Conservation (phyloP, 2,888 invertebrate genomes). For the Actias luna region DNA sequence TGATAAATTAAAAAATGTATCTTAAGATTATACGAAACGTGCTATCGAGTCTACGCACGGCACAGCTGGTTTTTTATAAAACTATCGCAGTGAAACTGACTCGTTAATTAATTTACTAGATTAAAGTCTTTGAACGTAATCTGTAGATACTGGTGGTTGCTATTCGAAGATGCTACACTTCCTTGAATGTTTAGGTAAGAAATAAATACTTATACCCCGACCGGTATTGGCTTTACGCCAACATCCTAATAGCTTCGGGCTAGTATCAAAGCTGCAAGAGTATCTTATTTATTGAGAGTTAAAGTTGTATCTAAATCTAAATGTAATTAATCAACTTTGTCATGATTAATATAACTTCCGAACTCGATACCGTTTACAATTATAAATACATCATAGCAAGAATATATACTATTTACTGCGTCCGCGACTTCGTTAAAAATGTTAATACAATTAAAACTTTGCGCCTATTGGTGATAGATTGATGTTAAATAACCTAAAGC, state of each 20-base stretch:
- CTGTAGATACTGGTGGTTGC: conserved; percentile 55
- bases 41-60: too few species aligned
- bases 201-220: conserved; percentile 74
- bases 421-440: too few species aligned
- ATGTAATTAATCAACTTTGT: conserved; percentile 55
- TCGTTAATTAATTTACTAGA: neutral
- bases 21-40: too few species aligned
- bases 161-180: conserved; percentile 75
- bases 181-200: conserved; percentile 77
- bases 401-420: too few species aligned
- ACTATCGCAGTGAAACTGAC: neutral
- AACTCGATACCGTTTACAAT: neutral
- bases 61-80: neutral
- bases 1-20: too few species aligned
- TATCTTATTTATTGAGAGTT: conserved; percentile 70
- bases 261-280: conserved; percentile 69
- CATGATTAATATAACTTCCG: conserved; percentile 7
- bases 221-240: conserved; percentile 63
- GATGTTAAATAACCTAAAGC: too few species aligned
- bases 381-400: neutral
- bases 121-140: conserved; percentile 10
- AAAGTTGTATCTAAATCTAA: conserved; percentile 62
- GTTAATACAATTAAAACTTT: too few species aligned
- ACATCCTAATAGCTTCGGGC: conserved; percentile 72
- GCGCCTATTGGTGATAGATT: too few species aligned